These are phyloP conservation scores for Euclidia mi DNA, from an alignment of 2,888 invertebrate genomes.

Conservation along the genomic window DNA sequence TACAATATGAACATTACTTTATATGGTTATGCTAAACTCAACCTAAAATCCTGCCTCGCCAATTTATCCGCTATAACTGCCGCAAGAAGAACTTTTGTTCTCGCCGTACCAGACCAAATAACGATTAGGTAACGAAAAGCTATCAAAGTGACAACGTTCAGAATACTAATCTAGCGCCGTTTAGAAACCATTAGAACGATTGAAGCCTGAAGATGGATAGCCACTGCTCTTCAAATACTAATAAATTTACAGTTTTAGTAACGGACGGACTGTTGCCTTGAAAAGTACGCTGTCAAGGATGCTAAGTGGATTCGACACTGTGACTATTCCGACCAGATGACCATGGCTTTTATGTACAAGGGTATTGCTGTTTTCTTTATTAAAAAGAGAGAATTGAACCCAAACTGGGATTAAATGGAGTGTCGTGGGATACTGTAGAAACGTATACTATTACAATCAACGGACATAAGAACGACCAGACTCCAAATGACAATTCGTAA, in stretches of 20 bases:
- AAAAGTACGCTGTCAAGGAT: background rate
- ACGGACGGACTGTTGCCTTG: background rate
- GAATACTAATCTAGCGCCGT: constrained; percentile 50
- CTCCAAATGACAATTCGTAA: too few relatives aligned
- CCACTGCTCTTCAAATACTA: constrained; percentile 30
- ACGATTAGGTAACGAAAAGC: constrained; percentile 46
- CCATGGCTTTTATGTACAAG: too few relatives aligned
- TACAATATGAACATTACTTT: too few relatives aligned
- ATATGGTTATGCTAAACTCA: too few relatives aligned
- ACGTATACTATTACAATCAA: too few relatives aligned
- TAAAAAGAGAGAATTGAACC: too few relatives aligned
- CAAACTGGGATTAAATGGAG: too few relatives aligned
- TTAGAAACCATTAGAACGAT: constrained; percentile 50
- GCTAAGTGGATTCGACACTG: background rate
- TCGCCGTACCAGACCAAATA: constrained; percentile 11
- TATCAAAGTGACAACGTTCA: constrained; percentile 39
- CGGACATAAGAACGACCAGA: too few relatives aligned
- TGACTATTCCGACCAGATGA: too few relatives aligned
- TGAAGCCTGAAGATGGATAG: constrained; percentile 39
- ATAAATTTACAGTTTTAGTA: constrained; percentile 53
- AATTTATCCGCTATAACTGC: constrained; percentile 11
- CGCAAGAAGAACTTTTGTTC: constrained; percentile 10
- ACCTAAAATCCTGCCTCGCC: background rate
- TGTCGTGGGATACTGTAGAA: too few relatives aligned
- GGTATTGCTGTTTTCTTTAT: too few relatives aligned